Evolutionary conservation across 2,888 invertebrate genomes (phyloP).

Genomic region (Cephonodes hylas): DNA sequence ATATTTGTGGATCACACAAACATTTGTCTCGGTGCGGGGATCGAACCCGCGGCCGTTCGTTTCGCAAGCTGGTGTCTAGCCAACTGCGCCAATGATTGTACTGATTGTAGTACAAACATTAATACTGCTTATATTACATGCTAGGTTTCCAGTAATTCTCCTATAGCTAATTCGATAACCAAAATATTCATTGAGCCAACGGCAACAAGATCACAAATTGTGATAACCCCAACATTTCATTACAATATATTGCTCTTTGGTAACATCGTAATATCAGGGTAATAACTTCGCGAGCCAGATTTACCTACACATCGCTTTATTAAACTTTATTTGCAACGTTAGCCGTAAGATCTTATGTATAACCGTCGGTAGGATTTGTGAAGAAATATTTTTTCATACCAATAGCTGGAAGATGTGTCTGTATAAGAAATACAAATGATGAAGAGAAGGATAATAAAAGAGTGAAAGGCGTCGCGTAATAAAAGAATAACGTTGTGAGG

Average conservation of each 20-base stretch:
- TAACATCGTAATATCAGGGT: neutral
- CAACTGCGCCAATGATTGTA: no score
- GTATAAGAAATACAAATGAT: slow-evolving; percentile 5
- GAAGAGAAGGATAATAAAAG: neutral
- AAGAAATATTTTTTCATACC: neutral
- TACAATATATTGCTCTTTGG: neutral
- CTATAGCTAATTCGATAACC: neutral
- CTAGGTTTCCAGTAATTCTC: neutral
- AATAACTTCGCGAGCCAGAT: neutral
- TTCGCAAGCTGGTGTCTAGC: no score
- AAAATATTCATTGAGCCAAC: neutral
- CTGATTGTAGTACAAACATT: no score
- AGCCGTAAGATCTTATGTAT: neutral
- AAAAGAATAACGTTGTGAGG: slow-evolving; percentile 38
- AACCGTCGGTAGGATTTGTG: neutral
- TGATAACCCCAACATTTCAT: neutral
- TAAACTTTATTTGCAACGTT: neutral
- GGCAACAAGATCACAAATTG: neutral
- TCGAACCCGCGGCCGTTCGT: no score
- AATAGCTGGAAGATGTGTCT: neutral
- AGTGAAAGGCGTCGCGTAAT: slow-evolving; percentile 2
- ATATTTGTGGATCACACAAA: no score
- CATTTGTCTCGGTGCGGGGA: no score
- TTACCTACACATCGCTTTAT: neutral
- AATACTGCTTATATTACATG: no score